phyloP scores from a whole-genome alignment of 2,888 invertebrate genomes.

The Homarus gammarus region DNA sequence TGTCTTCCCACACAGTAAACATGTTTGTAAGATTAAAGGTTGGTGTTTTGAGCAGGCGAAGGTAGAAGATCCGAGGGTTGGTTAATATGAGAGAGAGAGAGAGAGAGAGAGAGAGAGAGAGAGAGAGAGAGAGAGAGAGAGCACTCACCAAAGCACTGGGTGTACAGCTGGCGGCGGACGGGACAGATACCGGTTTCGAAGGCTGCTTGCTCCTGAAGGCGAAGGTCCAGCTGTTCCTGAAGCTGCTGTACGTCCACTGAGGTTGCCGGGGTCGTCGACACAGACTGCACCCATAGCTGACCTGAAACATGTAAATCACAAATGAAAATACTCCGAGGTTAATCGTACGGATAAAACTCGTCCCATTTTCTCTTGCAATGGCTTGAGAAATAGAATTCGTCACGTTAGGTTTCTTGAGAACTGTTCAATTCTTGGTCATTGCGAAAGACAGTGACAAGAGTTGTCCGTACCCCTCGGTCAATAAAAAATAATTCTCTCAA shows the following conservation, averaged over 20 bases:
- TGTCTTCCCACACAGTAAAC: no score
- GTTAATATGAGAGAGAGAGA: neutral
- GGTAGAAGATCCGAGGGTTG: neutral
- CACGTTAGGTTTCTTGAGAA: no score
- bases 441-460: no score
- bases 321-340: no score
- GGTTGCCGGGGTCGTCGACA: constrained; percentile 97
- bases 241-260: constrained; percentile 96
- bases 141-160: constrained; percentile 93
- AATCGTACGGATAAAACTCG: no score
- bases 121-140: neutral
- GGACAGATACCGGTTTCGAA: constrained; percentile 98
- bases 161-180: constrained; percentile 93
- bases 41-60: neutral
- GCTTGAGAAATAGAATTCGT: no score
- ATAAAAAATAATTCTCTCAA: no score
- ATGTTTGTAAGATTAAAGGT: no score
- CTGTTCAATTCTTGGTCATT: no score
- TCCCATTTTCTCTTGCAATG: no score
- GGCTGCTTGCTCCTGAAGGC: constrained; percentile 93
- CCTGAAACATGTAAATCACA: constrained; percentile 81
- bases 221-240: constrained; percentile 96
- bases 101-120: neutral
- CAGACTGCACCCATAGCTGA: constrained; percentile 93
- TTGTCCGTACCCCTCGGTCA: no score